Base-by-base conservation (phyloP, 2,113 vertebrate genomes). In the Varanus salvator region DNA sequence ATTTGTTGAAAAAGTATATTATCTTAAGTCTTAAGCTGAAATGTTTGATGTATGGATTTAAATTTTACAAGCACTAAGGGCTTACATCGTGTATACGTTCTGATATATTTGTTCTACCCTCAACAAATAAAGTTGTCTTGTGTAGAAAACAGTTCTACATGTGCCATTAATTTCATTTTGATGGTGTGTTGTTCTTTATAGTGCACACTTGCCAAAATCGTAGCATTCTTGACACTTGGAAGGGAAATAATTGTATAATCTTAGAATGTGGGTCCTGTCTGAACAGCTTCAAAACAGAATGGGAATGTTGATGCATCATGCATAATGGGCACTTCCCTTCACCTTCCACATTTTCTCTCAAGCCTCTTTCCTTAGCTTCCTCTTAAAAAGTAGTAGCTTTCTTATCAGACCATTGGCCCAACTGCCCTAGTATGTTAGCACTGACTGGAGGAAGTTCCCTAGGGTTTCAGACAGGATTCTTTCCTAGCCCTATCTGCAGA, bases 81-180 rank as follows among this genome's bases (percentile, higher is more conserved):
- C 97, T 96, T 93, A 89, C 95, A 93, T 84, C 93, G 85, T 93
- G 91, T 94, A 66, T 54, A 64, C 89, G 92, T 91, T 6, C 57
- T 94, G 80, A 87, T 93, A 68, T 91, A 80, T 93, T 72, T 95
- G 75, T 96, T 95, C 87, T 91, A 84, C 91, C 75, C 95, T 94
- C 90, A 94, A 91, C 91, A 94, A 97, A 97, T 94, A 95, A 97
- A 97, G 69, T 91, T 31, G 21, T 93, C 80, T 44, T 64, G 50
- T 90, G 83, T 97, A 91, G 38, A 92, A 96, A 44, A 44, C 38
- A 93, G 25, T 50, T n/a, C 85, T 84, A 44, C 7, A 91, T 71
- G 81, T 92, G 66, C 91, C 57, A 71, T 94, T 93, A 90, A 85
- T 80, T 89, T 85, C 4, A 69, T 23, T 85, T 69, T 82, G 48